Percentiles rank a stretch among this genome's conserved stretches.
These are phyloP conservation scores for Kryphioiulus occultus DNA, from an alignment of 2,888 invertebrate genomes.

Conservation along the genomic window DNA sequence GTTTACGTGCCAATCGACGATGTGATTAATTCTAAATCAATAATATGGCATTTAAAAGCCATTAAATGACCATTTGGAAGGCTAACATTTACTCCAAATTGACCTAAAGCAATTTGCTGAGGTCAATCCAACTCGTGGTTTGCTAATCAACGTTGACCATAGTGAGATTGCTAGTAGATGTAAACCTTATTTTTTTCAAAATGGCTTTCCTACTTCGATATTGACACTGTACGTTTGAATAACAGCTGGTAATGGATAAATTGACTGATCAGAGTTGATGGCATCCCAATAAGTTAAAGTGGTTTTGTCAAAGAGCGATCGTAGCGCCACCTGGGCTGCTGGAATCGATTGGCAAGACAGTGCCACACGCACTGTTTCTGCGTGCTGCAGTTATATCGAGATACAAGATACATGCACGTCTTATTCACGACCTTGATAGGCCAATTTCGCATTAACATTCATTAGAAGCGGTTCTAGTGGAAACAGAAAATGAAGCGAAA, in stretches of 20 bases:
- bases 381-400: not conserved
- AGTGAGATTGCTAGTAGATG: too few species aligned
- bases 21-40: constrained; percentile 30
- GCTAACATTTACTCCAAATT: not conserved
- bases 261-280: too few species aligned
- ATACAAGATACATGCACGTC: too few species aligned
- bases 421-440: not conserved
- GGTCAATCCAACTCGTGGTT: not conserved
- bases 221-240: too few species aligned
- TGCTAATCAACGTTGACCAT: not conserved
- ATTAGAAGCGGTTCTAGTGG: not conserved
- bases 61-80: not conserved
- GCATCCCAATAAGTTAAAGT: too few species aligned
- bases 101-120: not conserved
- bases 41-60: constrained; percentile 14
- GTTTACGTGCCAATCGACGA: not conserved
- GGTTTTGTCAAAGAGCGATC: too few species aligned
- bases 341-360: not conserved
- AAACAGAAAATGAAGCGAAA: not conserved
- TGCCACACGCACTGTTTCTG: not conserved
- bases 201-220: too few species aligned
- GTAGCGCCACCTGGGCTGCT: too few species aligned
- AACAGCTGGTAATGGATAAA: too few species aligned
- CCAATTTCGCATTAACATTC: not conserved
- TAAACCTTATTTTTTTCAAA: too few species aligned